Percentiles rank a stretch among this genome's conserved stretches.
Evolutionary conservation across 2,888 invertebrate genomes (phyloP).

Genomic region (Drosophila macrothrix): DNA sequence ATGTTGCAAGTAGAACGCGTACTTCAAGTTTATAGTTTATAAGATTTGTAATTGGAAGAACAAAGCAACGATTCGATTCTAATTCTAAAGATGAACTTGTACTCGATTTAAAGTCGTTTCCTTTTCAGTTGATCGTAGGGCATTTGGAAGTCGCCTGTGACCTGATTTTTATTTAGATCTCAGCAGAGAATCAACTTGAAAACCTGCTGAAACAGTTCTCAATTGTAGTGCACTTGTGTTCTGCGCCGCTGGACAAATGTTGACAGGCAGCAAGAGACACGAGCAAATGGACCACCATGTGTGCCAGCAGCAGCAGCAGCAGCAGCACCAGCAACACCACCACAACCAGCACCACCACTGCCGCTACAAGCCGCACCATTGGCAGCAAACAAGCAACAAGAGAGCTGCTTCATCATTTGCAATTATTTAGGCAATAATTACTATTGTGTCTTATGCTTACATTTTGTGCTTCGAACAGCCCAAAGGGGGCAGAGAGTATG

Average conservation of each 20-base stretch:
- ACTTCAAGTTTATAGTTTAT: background rate
- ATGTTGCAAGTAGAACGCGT: background rate
- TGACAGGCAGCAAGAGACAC: conserved; percentile 34
- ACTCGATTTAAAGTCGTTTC: background rate
- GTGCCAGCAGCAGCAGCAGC: conserved; percentile 35
- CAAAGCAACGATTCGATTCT: background rate
- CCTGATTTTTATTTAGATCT: background rate
- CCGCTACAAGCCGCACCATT: background rate
- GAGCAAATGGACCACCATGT: conserved; percentile 59
- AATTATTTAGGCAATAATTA: conserved; percentile 84
- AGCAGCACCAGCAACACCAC: background rate
- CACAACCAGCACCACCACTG: background rate
- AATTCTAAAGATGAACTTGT: background rate
- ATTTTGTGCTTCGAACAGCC: conserved; percentile 49
- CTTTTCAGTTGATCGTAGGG: conserved; percentile 10
- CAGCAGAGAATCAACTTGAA: conserved; percentile 31
- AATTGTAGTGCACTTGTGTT: conserved; percentile 69
- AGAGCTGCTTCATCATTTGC: conserved; percentile 73
- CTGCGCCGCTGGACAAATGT: conserved; percentile 59
- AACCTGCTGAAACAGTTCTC: conserved; percentile 50
- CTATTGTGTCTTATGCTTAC: conserved; percentile 83
- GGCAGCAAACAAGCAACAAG: conserved; percentile 30
- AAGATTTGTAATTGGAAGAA: background rate
- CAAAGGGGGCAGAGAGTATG: background rate
- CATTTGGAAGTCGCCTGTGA: background rate